Base-by-base conservation (phyloP, 2,113 vertebrate genomes). In the Macheiramphus alcinus region DNA sequence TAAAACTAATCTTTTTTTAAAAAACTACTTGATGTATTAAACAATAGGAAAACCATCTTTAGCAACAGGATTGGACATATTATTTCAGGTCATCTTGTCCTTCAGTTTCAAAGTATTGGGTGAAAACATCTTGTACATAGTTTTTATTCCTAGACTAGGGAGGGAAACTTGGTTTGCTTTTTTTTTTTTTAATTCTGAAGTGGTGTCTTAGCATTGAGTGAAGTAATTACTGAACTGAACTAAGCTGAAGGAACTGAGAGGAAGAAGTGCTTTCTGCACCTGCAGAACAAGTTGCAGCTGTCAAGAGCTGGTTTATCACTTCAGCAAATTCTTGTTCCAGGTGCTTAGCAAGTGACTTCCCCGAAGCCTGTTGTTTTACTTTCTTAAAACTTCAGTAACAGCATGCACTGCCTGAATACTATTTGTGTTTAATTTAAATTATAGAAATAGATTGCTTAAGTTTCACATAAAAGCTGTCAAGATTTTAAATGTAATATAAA, bases 211-310 rank as follows among this genome's bases (percentile, higher is more conserved):
- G 59, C 38, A 62, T 1, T 76, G 79, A 92, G 74, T 86, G 74
- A 82, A 72, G 73, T 93, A 82, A 68, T 91, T 94, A 92, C 74
- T 92, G 90, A 85, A 90, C 78, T 38, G 52, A 75, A 66, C 71
- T 75, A 45, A 66, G 53, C 91, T 83, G 85, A 58, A 76, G 93
- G 92, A 94, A 95, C 81, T 29, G 71, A 93, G 96, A 88, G 90
- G 81, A 96, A 96, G 84, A 92, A 92, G 82, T 94, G 58, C 71
- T 95, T 96, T 96, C 90, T 95, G 93, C 94, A 97, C 97, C 97
- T 97, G 97, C 96, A 90, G 92, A 94, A 80, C 74, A 75, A 94
- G 84, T 61, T 65, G 85, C 97, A 97, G 96, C 90, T 97, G 97
- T 96, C 94, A 90, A 93, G 79, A 80, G 88, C 66, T 96, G 96